Conservation (phyloP, 2,797 vertebrate species). For the Triplophysa bombifrons region DNA sequence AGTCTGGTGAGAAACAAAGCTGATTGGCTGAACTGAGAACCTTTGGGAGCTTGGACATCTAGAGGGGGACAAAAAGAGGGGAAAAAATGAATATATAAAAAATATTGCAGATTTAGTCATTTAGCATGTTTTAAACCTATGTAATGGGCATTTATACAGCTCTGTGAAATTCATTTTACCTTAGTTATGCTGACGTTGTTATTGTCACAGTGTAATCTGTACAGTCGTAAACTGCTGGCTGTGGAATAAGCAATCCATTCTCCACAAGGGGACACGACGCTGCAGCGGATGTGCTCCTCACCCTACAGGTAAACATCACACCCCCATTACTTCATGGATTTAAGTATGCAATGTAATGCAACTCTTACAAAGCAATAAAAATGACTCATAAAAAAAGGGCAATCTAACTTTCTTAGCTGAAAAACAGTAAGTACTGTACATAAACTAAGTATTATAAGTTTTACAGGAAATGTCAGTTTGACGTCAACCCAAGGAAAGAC, state of each 20-base stretch:
- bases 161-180: slow-evolving; percentile 68
- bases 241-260: slow-evolving; percentile 88
- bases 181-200: slow-evolving; percentile 78
- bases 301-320: slow-evolving; percentile 73
- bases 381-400: too few relatives aligned
- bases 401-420: too few relatives aligned
- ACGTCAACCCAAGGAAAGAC: too few relatives aligned
- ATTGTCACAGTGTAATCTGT: slow-evolving; percentile 72
- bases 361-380: too few relatives aligned
- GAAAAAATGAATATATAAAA: background rate
- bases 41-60: slow-evolving; percentile 82
- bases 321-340: background rate
- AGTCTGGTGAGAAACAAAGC: slow-evolving; percentile 88
- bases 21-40: slow-evolving; percentile 78
- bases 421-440: too few relatives aligned
- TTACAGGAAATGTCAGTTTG: too few relatives aligned
- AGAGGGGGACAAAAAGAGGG: background rate
- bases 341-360: background rate
- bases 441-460: too few relatives aligned
- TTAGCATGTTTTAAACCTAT: background rate
- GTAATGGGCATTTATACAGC: background rate
- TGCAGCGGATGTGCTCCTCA: slow-evolving; percentile 87
- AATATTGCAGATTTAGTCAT: background rate
- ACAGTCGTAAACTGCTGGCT: slow-evolving; percentile 80
- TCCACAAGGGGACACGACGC: slow-evolving; percentile 87